phyloP scores from a whole-genome alignment of 2,888 invertebrate species.

The Parapristionchus giblindavisi region DNA sequence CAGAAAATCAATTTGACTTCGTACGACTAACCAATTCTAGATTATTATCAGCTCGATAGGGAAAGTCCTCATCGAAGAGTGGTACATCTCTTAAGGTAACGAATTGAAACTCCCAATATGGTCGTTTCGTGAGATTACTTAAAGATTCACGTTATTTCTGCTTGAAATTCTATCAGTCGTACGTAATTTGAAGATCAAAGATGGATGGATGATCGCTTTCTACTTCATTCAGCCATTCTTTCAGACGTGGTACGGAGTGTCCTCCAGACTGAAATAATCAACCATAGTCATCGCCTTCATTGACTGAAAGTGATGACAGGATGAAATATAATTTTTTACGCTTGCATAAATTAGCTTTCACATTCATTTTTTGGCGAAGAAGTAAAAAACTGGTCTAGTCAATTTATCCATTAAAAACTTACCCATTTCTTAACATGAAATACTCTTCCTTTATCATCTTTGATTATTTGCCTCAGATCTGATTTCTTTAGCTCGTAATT shows the following conservation, averaged over 20 bases:
- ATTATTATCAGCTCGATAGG: conserved; percentile 24
- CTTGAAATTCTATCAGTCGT: not conserved
- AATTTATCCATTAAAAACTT: too few relatives aligned
- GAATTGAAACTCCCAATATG: conserved; percentile 20
- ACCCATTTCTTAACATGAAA: conserved; percentile 13
- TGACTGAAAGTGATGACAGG: too few relatives aligned
- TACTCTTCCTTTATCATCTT: not conserved
- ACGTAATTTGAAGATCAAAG: not conserved
- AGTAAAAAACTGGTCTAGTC: too few relatives aligned
- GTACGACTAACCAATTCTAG: conserved; percentile 4
- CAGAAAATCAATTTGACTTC: too few relatives aligned
- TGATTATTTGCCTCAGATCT: not conserved
- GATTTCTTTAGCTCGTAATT: not conserved
- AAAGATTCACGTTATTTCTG: not conserved
- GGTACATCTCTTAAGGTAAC: not conserved
- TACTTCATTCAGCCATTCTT: not conserved
- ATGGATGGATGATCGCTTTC: not conserved
- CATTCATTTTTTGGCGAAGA: too few relatives aligned
- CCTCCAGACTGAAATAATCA: not conserved
- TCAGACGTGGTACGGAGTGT: not conserved
- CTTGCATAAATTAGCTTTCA: too few relatives aligned
- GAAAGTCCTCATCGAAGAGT: conserved; percentile 17
- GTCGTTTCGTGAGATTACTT: not conserved
- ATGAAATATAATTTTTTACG: too few relatives aligned
- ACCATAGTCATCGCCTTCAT: not conserved